Base-by-base conservation (phyloP, 2,888 invertebrate species). In the Pyrochroa serraticornis region DNA sequence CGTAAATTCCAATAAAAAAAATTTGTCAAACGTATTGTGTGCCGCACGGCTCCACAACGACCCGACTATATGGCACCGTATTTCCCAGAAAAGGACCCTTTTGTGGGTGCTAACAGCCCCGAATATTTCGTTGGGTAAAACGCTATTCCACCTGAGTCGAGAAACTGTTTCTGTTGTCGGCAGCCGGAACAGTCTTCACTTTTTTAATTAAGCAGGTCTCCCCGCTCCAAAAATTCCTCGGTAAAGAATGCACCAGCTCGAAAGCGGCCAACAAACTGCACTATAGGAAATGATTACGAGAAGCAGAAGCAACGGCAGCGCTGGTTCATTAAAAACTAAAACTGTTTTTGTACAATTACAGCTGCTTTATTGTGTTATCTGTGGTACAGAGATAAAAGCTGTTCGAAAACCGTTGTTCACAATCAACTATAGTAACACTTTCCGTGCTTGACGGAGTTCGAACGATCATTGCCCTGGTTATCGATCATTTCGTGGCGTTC, bases 221-320 rank as follows among this genome's bases (percentile, higher is more conserved):
- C 49, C 44, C 31, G 33, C 39, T 41, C 33, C 33, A 12, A 22
- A 30, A 50, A 50, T 50, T 50, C 50, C 50, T 34, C 14, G 3
- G 39, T 3, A 30, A 50, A 36, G 50, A 50, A 50, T 50, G 50
- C 50, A 50, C 50, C 50, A 49, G 41, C 49, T 49, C 34, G 50
- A 50, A 50, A 50, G 50, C 43, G 50, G 43, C 50, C 50, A 36
- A 50, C 43, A 50, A 50, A 50, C 22, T 50, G 50, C 48, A 48
- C 48, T 36, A 47, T 36, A 38, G 37, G 39, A 42, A 50, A 50
- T 12, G 42, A 43, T 43, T 42, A 10, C 30, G 47, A 38, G 50
- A 6, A 50, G 35, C 30, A 42, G 3, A 2, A 22, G 22, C 22
- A 43, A n/a, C n/a, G n/a, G 36, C 50, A 22, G 5, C 22, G 22